These are phyloP conservation scores for Myioborus melanocephalus DNA, from an alignment of 2,797 vertebrate genomes.

Conservation along the genomic window DNA sequence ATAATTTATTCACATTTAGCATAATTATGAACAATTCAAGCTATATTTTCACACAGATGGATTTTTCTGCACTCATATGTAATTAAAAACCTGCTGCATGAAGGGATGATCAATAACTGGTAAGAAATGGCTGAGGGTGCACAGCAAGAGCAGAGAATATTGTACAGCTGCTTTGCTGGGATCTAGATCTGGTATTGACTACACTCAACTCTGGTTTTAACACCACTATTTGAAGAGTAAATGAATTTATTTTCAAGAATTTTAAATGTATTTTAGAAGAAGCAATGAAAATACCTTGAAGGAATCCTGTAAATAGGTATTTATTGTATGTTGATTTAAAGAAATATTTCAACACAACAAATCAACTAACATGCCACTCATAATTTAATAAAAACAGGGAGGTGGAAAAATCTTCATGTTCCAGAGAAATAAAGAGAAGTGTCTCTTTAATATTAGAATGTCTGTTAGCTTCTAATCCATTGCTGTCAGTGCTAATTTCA, in stretches of 20 bases:
- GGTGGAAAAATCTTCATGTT: neutral
- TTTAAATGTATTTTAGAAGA: neutral
- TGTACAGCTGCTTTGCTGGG: neutral
- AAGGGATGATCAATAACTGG: neutral
- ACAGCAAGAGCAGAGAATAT: neutral
- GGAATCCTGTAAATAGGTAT: neutral
- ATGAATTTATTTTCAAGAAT: neutral
- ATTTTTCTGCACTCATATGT: neutral
- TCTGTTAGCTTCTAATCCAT: conserved; percentile 41
- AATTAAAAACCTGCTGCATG: neutral
- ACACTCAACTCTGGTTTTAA: neutral
- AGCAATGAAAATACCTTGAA: neutral
- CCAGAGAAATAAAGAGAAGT: neutral
- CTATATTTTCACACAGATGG: neutral
- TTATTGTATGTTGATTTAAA: neutral
- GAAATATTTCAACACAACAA: neutral
- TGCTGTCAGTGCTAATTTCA: conserved; percentile 46
- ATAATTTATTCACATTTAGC: neutral
- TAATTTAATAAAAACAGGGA: neutral
- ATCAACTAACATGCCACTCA: neutral
- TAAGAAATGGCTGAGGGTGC: neutral
- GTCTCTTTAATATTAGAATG: conserved; percentile 33
- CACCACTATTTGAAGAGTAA: neutral
- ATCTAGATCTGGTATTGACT: neutral
- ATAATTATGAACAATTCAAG: neutral